Evolutionary conservation across 2,797 vertebrate genomes (phyloP), one percentile per base, ranked within the genome.

Genomic region (Ctenopoma kingsleyae): DNA sequence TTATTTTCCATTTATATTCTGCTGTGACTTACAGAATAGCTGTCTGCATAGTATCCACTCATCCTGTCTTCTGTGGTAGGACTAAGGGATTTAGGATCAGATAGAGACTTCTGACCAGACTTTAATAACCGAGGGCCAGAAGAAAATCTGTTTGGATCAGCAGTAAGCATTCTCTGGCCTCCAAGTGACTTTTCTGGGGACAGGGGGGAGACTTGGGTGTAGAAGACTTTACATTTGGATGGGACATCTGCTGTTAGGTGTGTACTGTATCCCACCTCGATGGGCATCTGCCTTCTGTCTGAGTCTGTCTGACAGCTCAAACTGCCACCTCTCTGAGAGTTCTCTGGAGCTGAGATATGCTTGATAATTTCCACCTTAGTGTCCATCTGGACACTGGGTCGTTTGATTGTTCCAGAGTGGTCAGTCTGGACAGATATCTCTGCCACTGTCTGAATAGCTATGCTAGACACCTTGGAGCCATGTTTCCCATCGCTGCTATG

Each of bases 361-460:
- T 97, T 98, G 87, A 97, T 89, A 50, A 99, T 97, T 95, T 99
- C 97, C 86, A 99, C 95, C 78, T 97, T 98, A 49, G 97, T 95
- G 84, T 99, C 97, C 86, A 96, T 86, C 74, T 95, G 94, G 53
- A 98, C 58, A 51, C 95, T 96, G 65, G 98, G 97, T 46, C 93
- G 95, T 89, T 96, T 96, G 87, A 99, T 96, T 48, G 94, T 95
- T 83, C 98, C 98, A 36, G 97, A 96, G 41, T 98, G 96, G 84
- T 99, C 98, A 23, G 98, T 99, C 91, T 99, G 98, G 44, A 99
- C 98, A 50, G 98, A 99, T 82, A 98, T 99, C 91, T 99, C 98
- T 51, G 98, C 96, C 50, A 99, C 97, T 49, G 98, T 99, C 90
- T 99, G 98, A 68, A 99, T 96, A 17, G 98, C 98, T 88, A 99